Percentiles rank a stretch among this genome's conserved stretches.
phyloP scores from a whole-genome alignment of 1,140 invertebrate species.

The Solenopsis fugax region DNA sequence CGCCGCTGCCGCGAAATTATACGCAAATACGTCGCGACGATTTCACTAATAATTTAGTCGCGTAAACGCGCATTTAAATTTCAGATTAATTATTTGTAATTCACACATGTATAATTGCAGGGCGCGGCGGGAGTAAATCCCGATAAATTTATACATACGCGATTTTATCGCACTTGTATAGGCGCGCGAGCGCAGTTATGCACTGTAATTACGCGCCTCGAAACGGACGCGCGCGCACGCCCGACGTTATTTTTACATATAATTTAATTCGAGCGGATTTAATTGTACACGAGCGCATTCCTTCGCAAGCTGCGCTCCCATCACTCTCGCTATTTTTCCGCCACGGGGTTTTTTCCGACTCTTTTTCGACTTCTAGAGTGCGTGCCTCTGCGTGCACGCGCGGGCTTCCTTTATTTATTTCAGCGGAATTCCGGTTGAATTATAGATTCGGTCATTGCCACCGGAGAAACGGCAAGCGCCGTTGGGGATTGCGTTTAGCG shows the following conservation, averaged over 20 bases:
- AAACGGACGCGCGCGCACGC: background rate
- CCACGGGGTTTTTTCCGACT: background rate
- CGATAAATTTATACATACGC: background rate
- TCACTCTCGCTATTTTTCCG: background rate
- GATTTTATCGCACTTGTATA: constrained; percentile 4
- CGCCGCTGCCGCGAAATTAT: background rate
- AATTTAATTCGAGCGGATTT: constrained; percentile 29
- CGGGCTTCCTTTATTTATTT: constrained; percentile 50
- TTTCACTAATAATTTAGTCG: constrained; percentile 4
- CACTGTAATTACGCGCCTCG: background rate
- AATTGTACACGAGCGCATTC: constrained; percentile 6
- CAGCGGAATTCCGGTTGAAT: constrained; percentile 67
- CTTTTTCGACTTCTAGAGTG: background rate
- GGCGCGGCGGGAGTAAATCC: background rate
- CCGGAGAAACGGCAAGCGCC: constrained; percentile 47
- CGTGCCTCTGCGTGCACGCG: background rate
- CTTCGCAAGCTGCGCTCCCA: background rate
- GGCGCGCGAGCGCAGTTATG: background rate
- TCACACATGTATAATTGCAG: constrained; percentile 18
- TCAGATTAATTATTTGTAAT: constrained; percentile 30
- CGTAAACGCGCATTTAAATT: constrained; percentile 26
- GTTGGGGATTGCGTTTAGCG: background rate
- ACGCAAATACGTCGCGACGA: background rate
- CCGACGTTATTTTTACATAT: constrained; percentile 9
- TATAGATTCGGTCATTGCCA: constrained; percentile 71